Base-by-base conservation (phyloP, 1,140 invertebrate species). In the Carposina sasakii region DNA sequence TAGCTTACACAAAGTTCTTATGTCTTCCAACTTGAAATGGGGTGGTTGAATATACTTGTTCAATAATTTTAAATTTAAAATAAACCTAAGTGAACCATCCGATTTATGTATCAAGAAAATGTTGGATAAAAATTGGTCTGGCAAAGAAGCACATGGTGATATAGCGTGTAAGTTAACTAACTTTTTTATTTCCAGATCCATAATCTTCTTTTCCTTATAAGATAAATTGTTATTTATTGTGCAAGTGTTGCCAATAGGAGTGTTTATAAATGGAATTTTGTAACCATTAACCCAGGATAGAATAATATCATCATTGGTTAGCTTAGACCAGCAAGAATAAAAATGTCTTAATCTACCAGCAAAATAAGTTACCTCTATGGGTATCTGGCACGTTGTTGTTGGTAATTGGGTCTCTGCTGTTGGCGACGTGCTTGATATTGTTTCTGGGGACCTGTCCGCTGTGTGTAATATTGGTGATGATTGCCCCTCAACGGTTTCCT, bases 21-120 rank as follows among this genome's bases (percentile, higher is more conserved):
- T 40, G 23, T 48, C 46, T 26, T 48, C 46, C 46, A 48, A 40
- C 16, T 48, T 48, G 30, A 48, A 48, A 24, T 48, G 46, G 5
- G 20, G 36, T 5, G 23, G 24, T n/a, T 30, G 8, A 30, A 48
- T 48, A 30, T 40, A 48, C 19, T 30, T 48, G 19, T 48, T 48
- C 10, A 48, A 21, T 31, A 10, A 20, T 41, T 48, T 40, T 15
- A 48, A 26, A 31, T 48, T 48, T 15, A 46, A 22, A 3, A 46
- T 46, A 17, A 46, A 46, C 10, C 43, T 21, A 16, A 22, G 17
- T n/a, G 43, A 36, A 12, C 46, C 46, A 22, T 48, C 46, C 8
- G 19, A 40, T 31, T 48, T 48, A 40, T 34, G 36, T 6, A 13
- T 48, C 4, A 48, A 22, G 16, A 48, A 48, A 13, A 48, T 48